Evolutionary conservation across 2,797 vertebrate species (phyloP).

Genomic region (Falco concolor): DNA sequence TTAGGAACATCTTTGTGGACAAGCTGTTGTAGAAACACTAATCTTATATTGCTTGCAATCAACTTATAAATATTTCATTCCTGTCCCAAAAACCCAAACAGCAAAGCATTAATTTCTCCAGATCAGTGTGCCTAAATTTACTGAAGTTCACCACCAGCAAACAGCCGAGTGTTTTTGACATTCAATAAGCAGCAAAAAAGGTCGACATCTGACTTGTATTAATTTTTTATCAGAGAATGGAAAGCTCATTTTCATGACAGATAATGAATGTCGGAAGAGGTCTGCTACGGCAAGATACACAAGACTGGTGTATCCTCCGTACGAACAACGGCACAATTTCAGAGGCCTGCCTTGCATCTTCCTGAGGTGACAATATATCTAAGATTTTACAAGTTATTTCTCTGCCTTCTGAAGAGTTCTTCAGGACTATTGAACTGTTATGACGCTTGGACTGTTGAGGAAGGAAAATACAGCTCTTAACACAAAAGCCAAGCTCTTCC

Average conservation of each 20-base stretch:
- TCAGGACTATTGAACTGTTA: background rate
- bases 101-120: constrained; percentile 26
- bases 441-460: background rate
- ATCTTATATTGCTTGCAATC: background rate
- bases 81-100: background rate
- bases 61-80: constrained; percentile 15
- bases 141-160: constrained; percentile 10
- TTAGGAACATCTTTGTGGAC: background rate
- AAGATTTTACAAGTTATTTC: background rate
- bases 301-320: background rate
- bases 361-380: background rate
- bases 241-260: constrained; percentile 34
- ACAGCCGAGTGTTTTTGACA: background rate
- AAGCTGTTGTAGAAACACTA: background rate
- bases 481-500: background rate
- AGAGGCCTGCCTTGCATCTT: background rate
- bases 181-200: constrained; percentile 29
- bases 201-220: background rate
- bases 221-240: constrained; percentile 54
- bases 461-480: background rate
- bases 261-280: background rate
- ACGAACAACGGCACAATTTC: background rate
- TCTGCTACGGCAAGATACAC: background rate
- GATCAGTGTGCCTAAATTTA: background rate
- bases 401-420: background rate